Conservation (phyloP, 1,140 invertebrate species). For the Neomicropteryx cornuta region DNA sequence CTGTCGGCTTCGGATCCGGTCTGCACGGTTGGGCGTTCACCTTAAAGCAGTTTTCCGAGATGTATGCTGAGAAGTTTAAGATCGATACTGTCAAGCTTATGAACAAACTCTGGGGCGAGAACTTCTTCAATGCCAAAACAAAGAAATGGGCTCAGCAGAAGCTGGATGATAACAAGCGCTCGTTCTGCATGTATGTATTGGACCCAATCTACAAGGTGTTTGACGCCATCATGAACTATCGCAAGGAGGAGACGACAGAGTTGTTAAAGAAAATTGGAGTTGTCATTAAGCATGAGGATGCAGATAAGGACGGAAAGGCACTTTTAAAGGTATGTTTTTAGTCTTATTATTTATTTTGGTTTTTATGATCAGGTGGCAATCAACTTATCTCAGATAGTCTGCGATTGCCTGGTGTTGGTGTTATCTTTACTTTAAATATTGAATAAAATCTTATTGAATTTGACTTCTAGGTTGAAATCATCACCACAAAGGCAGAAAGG, state of each 20-base stretch:
- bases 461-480: too few relatives aligned
- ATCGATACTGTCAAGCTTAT: constrained; percentile 96
- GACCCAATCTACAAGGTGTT: constrained; percentile 99
- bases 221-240: constrained; percentile 96
- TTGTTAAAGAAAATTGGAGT: constrained; percentile 86
- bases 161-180: constrained; percentile 83
- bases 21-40: constrained; percentile 99
- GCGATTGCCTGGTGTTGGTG: too few relatives aligned
- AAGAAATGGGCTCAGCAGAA: constrained; percentile 97
- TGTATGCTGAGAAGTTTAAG: constrained; percentile 98
- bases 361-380: too few relatives aligned
- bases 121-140: constrained; percentile 94
- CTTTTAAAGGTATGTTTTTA: constrained; percentile 58
- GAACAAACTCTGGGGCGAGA: constrained; percentile 94
- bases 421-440: too few relatives aligned
- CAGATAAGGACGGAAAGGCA: constrained; percentile 90
- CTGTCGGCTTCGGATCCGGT: constrained; percentile 97
- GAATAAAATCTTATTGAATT: too few relatives aligned
- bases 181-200: constrained; percentile 97
- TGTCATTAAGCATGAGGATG: constrained; percentile 87
- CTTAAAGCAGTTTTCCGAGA: constrained; percentile 97
- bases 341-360: too few relatives aligned
- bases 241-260: constrained; percentile 85
- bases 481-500: too few relatives aligned
- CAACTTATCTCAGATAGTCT: too few relatives aligned